A percentile compares a stretch with the other conserved stretches of the same genome.
These are phyloP conservation scores for Cephonodes hylas DNA, from an alignment of 2,888 invertebrate genomes.

Conservation along the genomic window DNA sequence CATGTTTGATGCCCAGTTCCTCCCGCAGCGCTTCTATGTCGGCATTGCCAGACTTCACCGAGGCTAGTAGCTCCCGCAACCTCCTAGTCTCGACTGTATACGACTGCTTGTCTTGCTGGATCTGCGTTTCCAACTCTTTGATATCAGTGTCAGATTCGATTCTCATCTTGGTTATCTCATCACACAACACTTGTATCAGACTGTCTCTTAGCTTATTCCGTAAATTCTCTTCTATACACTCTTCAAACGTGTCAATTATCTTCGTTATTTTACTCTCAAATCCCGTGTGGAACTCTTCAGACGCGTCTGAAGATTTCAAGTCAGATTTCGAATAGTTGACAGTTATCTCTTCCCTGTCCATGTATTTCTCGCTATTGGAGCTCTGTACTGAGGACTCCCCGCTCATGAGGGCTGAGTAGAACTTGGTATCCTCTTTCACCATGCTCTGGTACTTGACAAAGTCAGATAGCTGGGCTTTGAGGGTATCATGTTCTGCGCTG, in stretches of 20 bases:
- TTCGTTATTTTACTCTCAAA: constrained; percentile 59
- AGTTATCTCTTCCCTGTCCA: constrained; percentile 74
- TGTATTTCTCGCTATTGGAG: constrained; percentile 72
- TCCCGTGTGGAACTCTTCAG: constrained; percentile 64
- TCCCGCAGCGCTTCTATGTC: constrained; percentile 79
- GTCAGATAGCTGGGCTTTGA: constrained; percentile 71
- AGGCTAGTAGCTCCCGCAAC: constrained; percentile 78
- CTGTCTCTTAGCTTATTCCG: constrained; percentile 76
- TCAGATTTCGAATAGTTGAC: constrained; percentile 71
- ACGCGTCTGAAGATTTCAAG: constrained; percentile 55
- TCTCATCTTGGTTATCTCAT: constrained; percentile 76
- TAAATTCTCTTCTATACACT: constrained; percentile 64
- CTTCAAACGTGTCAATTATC: constrained; percentile 60
- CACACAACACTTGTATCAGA: constrained; percentile 77
- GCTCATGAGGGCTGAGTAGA: constrained; percentile 69
- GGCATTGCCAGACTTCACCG: constrained; percentile 80
- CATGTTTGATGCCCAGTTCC: constrained; percentile 84
- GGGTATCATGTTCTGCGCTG: constrained; percentile 61
- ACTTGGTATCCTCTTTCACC: constrained; percentile 71
- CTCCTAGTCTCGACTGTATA: constrained; percentile 77
- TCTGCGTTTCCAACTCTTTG: constrained; percentile 64
- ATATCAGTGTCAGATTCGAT: constrained; percentile 64
- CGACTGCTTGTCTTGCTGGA: constrained; percentile 81
- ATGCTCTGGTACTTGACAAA: constrained; percentile 70
- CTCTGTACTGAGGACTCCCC: constrained; percentile 63